Percentiles rank a stretch among this genome's conserved stretches.
Conservation (phyloP, 2,888 invertebrate species). For the Ormyrus thymus region DNA sequence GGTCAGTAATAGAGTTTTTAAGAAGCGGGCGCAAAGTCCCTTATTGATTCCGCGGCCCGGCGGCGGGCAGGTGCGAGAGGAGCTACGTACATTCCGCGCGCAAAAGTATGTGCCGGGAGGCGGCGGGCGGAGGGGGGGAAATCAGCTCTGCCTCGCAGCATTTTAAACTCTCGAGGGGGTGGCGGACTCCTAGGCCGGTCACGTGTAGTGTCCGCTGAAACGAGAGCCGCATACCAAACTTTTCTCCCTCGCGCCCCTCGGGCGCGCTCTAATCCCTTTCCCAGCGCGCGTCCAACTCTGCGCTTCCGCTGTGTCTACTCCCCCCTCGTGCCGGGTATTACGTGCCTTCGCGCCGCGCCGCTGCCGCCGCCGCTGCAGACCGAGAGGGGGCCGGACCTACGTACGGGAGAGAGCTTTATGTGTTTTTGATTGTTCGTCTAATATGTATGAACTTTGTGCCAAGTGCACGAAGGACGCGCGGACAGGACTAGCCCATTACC, state of each 20-base stretch:
- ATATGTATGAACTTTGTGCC: conserved; percentile 54
- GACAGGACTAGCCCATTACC: conserved; percentile 47
- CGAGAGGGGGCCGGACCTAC: too few relatives aligned
- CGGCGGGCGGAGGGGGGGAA: conserved; percentile 11
- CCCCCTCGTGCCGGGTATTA: conserved; percentile 5
- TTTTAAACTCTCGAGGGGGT: conserved; percentile 50
- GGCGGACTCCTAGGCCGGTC: conserved; percentile 67
- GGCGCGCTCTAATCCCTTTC: conserved; percentile 61
- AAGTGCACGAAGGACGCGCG: conserved; percentile 27
- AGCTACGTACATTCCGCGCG: too few relatives aligned
- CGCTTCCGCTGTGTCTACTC: conserved; percentile 17
- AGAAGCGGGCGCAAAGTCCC: conserved; percentile 9
- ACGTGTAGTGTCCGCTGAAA: conserved; percentile 72
- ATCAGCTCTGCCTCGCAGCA: conserved; percentile 40
- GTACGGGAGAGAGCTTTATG: conserved; percentile 37
- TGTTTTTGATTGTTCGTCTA: conserved; percentile 56
- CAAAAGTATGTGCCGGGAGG: not conserved
- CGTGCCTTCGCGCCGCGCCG: conserved; percentile 46
- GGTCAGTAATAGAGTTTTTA: conserved; percentile 45
- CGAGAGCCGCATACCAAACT: conserved; percentile 71
- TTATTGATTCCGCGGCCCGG: conserved; percentile 23
- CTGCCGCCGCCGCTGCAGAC: not conserved
- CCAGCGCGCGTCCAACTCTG: conserved; percentile 49
- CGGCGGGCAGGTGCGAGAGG: conserved; percentile 2
- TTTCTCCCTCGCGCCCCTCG: conserved; percentile 60